Evolutionary conservation across 2,797 vertebrate species (phyloP).

Genomic region (Anniella stebbinsi): DNA sequence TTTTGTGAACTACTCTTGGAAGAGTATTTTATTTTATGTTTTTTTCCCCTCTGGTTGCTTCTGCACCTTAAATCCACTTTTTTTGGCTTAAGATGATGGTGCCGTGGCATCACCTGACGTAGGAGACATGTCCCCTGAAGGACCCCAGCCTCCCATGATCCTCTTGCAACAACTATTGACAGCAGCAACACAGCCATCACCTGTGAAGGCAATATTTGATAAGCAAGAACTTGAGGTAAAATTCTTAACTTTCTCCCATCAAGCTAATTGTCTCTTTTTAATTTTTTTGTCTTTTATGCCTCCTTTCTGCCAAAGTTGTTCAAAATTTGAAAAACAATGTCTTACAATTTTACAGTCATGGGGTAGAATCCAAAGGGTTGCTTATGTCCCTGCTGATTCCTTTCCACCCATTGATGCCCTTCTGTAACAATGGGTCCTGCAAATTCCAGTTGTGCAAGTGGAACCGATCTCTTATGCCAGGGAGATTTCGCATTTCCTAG

Average conservation of each 20-base stretch:
- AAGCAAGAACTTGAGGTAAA: conserved; percentile 95
- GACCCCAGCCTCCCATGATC: conserved; percentile 94
- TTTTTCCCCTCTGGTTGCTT: accelerated
- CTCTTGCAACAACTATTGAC: conserved; percentile 95
- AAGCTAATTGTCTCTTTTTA: no score
- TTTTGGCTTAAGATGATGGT: conserved; percentile 86
- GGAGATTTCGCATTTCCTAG: no score
- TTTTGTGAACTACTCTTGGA: neutral
- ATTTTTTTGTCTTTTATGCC: no score
- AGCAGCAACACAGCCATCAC: conserved; percentile 95
- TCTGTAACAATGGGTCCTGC: no score
- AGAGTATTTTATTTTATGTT: neutral
- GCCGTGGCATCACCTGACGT: conserved; percentile 88
- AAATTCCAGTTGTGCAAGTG: no score
- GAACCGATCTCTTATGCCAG: no score
- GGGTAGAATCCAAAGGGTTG: no score
- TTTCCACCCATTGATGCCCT: no score
- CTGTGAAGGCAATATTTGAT: conserved; percentile 97
- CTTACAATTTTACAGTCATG: neutral
- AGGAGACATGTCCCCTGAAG: conserved; percentile 95
- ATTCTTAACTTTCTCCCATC: neutral
- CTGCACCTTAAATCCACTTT: conserved; percentile 56
- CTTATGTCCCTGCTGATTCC: no score
- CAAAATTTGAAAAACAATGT: neutral
- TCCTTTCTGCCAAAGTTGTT: neutral